phyloP scores from a whole-genome alignment of 1,140 invertebrate species.

The Charaxes varanes region DNA sequence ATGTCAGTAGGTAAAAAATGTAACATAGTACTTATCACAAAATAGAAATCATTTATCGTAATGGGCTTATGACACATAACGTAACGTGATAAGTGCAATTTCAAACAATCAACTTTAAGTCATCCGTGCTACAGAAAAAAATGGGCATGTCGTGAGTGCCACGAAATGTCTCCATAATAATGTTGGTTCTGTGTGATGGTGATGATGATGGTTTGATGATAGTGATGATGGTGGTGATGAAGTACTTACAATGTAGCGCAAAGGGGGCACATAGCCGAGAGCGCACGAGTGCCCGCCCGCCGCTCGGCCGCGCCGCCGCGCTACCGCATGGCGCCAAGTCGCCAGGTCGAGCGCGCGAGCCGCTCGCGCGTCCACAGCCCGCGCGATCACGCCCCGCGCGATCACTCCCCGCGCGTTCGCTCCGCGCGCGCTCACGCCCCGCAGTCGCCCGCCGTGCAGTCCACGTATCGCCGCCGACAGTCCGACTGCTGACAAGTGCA shows the following conservation, averaged over 20 bases:
- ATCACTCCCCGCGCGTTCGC: constrained; percentile 21
- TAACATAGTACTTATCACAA: too few species aligned
- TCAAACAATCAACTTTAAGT: too few species aligned
- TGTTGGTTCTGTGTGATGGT: too few species aligned
- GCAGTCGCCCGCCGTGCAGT: constrained; percentile 28
- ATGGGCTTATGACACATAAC: too few species aligned
- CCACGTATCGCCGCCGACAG: constrained; percentile 50
- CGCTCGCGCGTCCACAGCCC: constrained; percentile 29
- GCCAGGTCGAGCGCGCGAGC: constrained; percentile 29
- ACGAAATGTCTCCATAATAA: too few species aligned
- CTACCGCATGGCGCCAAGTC: constrained; percentile 60
- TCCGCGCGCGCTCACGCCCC: constrained; percentile 24
- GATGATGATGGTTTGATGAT: too few species aligned
- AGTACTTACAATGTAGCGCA: constrained; percentile 71
- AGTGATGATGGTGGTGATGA: neutral
- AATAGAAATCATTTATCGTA: too few species aligned
- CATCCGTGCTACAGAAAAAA: too few species aligned
- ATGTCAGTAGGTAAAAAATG: too few species aligned
- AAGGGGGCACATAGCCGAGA: constrained; percentile 72
- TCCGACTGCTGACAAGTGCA: constrained; percentile 62
- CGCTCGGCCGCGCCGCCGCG: constrained; percentile 65
- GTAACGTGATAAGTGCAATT: too few species aligned
- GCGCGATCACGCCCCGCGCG: constrained; percentile 33
- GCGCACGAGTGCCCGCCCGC: constrained; percentile 61
- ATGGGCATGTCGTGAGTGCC: too few species aligned